Evolutionary conservation across 2,113 vertebrate species (phyloP).

Genomic region (Garra rufa): DNA sequence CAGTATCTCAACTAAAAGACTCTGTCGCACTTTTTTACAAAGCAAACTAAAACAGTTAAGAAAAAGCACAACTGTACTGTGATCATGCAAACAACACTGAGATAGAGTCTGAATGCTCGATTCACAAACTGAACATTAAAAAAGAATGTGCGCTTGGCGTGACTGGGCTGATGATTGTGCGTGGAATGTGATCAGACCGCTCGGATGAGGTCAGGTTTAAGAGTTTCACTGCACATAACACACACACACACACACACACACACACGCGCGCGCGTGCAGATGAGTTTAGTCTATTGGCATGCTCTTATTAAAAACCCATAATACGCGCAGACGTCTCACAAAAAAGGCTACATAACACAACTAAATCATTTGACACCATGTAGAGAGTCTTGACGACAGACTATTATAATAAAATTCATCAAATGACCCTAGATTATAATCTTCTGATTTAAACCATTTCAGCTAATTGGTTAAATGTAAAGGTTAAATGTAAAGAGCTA

Average conservation of each 20-base stretch:
- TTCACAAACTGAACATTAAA: background rate
- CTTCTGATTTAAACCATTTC: background rate
- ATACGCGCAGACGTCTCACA: background rate
- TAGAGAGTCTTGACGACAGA: background rate
- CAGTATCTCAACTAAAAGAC: background rate
- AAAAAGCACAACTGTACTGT: background rate
- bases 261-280: background rate
- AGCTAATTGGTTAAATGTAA: background rate
- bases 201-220: constrained; percentile 25
- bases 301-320: background rate
- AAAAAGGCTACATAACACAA: background rate
- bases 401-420: background rate
- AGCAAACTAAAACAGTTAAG: background rate
- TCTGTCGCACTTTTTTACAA: background rate
- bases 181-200: constrained; percentile 51
- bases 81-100: background rate
- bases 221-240: background rate
- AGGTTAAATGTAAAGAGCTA: background rate
- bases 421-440: background rate
- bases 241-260: background rate
- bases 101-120: background rate
- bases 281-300: background rate
- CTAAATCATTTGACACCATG: background rate
- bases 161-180: background rate
- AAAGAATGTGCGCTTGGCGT: background rate